Base-by-base conservation (phyloP, 1,140 invertebrate species). In the Reticulitermes speratus region DNA sequence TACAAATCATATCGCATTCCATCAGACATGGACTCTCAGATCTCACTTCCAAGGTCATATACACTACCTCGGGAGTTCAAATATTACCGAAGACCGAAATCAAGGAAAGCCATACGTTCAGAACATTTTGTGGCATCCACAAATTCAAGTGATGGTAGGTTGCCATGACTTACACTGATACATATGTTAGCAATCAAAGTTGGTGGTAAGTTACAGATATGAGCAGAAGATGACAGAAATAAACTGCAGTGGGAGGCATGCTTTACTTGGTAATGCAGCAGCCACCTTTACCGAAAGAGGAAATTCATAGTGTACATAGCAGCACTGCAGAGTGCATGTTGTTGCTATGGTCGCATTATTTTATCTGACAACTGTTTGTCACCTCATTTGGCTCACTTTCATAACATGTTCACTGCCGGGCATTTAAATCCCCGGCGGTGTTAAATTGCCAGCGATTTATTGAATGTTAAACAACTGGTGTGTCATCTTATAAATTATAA, bases 31-130 rank as follows among this genome's bases (percentile, higher is more conserved):
- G 95, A 96, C 89, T 95, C 95, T 89, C 95, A 95, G 90, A 93
- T 97, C 84, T 96, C 96, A 2, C 90, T 97, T 30, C 96, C 96
- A 0, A 92, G 96, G 52, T 97, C 96, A 44, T 97, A 97, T 89
- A 97, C 96, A 2, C 90, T 97, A 23, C 96, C 96, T 0, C 93
- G 96, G 45, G 96, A 97, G 90, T 97, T 97, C 90, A 96, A 96
- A 88, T 97, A 96, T 91, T 96, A 96, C 91, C 91, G 95, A 85
- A 92, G 94, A 86, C 92, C 91, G 19, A 92, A 91, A 87, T 90
- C 90, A 75, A 90, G 91, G 88, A 94, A 93, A 89, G 89, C 93
- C 59, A 91, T 92, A 6, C 89, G 92, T 30, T 91, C 92, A 3
- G 93, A 94, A 86, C 94, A 95, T 89, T 95, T 95, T 89, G 91